Percentiles rank a stretch among this genome's conserved stretches.
phyloP scores from a whole-genome alignment of 2,797 vertebrate species.

The Acanthiza pusilla region DNA sequence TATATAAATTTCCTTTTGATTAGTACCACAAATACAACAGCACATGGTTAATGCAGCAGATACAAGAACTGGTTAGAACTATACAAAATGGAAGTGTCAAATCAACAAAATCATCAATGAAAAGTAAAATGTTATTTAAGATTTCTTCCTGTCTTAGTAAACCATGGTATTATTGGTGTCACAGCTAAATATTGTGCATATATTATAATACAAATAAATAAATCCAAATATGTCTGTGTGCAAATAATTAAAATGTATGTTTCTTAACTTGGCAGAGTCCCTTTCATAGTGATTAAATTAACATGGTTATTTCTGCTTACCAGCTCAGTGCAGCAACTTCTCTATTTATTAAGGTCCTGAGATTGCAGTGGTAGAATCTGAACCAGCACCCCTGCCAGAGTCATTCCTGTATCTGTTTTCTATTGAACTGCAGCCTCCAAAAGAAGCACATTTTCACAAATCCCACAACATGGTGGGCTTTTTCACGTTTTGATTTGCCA shows the following conservation, averaged over 20 bases:
- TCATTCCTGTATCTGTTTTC: background rate
- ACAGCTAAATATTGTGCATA: background rate
- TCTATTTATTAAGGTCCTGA: slow-evolving; percentile 4
- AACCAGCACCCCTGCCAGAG: background rate
- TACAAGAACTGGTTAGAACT: background rate
- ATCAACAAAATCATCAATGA: background rate
- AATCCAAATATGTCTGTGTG: background rate
- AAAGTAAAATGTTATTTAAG: background rate
- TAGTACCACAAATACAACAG: background rate
- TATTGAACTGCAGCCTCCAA: background rate
- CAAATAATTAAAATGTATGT: slow-evolving; percentile 30
- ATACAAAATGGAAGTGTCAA: background rate
- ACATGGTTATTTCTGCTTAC: slow-evolving; percentile 21
- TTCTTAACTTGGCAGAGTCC: slow-evolving; percentile 25
- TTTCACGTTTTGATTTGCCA: background rate
- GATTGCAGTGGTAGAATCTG: background rate
- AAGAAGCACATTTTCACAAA: slow-evolving; percentile 14
- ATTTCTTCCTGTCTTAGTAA: background rate
- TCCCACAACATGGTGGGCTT: slow-evolving; percentile 20
- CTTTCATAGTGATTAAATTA: slow-evolving; percentile 38
- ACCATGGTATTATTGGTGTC: background rate
- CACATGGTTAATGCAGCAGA: background rate
- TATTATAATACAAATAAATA: background rate
- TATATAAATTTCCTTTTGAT: background rate
- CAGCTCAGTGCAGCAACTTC: background rate